Conservation (phyloP, 2,113 vertebrate species). For the Campylomormyrus numenius region DNA sequence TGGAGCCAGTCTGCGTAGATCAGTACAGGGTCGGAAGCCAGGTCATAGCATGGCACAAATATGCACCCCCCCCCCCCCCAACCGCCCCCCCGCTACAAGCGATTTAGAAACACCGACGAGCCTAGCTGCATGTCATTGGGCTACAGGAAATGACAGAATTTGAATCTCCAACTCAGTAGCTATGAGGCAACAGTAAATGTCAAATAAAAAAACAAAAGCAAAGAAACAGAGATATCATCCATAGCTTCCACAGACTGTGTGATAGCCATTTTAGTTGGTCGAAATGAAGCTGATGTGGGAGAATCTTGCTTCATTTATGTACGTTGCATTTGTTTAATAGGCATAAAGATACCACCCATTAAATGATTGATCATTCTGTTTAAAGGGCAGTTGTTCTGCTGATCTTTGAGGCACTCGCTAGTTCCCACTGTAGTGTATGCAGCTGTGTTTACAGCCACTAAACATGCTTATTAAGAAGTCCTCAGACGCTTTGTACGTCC, state of each 20-base stretch:
- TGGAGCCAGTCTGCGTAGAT: neutral
- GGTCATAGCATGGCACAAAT: neutral
- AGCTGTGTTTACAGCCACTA: constrained; percentile 6
- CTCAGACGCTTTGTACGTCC: neutral
- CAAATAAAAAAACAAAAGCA: neutral
- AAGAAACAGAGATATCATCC: neutral
- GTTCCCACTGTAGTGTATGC: neutral
- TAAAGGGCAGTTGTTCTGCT: neutral
- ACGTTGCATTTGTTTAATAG: neutral
- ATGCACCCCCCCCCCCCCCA: neutral
- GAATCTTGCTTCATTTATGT: neutral
- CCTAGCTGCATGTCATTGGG: neutral
- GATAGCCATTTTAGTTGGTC: neutral
- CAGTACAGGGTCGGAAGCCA: neutral
- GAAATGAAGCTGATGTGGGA: neutral
- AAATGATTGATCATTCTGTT: neutral
- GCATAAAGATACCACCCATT: neutral
- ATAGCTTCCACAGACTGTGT: neutral
- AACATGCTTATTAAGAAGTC: neutral
- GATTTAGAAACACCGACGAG: neutral
- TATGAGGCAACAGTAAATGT: neutral
- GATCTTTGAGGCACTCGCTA: neutral
- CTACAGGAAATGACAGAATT: neutral
- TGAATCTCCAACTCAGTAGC: neutral
- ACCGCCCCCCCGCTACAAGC: neutral